These are phyloP conservation scores for Ictidomys tridecemlineatus DNA, from an alignment of 2,113 vertebrate species.

Conservation along the genomic window DNA sequence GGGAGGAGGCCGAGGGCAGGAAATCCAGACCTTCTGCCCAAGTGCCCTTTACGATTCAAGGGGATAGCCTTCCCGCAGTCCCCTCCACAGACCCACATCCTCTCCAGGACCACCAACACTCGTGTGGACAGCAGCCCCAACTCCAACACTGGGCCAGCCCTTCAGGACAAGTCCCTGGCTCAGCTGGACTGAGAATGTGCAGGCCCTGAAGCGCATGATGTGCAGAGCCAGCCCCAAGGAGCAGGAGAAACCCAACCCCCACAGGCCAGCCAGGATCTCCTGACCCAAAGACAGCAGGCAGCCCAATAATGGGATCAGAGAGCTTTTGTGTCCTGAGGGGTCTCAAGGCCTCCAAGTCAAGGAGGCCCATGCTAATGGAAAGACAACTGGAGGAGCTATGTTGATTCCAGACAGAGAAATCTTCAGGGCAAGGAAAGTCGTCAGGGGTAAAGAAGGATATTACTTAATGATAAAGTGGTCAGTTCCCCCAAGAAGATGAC, in stretches of 20 bases:
- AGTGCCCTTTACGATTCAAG: constrained; percentile 96
- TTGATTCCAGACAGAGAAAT: no score
- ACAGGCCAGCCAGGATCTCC: constrained; percentile 93
- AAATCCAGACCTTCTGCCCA: constrained; percentile 93
- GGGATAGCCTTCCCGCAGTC: constrained; percentile 94
- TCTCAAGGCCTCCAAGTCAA: constrained; percentile 93
- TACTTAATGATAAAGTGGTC: no score
- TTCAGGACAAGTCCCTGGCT: constrained; percentile 95
- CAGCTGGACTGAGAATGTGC: constrained; percentile 97
- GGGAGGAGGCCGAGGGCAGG: constrained; percentile 80
- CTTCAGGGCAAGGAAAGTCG: no score
- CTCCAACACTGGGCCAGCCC: constrained; percentile 90
- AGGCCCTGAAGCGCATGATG: constrained; percentile 96
- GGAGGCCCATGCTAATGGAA: no score
- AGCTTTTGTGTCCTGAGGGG: constrained; percentile 95
- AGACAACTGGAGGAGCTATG: no score
- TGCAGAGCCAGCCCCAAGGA: constrained; percentile 96
- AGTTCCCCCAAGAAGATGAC: no score
- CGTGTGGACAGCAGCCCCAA: constrained; percentile 91
- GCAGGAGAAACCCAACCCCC: constrained; percentile 93
- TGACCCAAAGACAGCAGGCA: constrained; percentile 93
- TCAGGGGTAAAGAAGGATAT: no score
- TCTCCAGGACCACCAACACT: constrained; percentile 96
- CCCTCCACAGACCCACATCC: constrained; percentile 96
- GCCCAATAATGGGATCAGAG: constrained; percentile 94